Percentiles rank a stretch among this genome's conserved stretches.
These are phyloP conservation scores for Coelopa frigida DNA, from an alignment of 1,140 invertebrate species.

Conservation along the genomic window DNA sequence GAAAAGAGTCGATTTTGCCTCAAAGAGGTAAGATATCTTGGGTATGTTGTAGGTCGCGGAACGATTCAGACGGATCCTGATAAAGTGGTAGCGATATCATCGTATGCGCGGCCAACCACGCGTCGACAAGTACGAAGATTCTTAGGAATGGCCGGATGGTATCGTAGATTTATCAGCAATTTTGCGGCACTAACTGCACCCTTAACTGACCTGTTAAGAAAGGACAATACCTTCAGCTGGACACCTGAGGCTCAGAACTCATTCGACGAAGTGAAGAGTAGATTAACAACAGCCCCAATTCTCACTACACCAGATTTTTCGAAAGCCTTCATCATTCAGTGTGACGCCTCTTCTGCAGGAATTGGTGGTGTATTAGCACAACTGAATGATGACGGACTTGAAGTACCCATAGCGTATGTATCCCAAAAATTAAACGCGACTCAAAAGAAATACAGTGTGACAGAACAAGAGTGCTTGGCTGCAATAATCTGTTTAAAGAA, in stretches of 20 bases:
- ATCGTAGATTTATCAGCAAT: conserved; percentile 32
- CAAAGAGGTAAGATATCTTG: conserved; percentile 20
- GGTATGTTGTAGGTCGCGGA: conserved; percentile 16
- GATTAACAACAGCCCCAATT: conserved; percentile 12
- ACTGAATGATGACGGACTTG: background rate
- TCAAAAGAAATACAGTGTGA: conserved; percentile 21
- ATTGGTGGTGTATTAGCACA: background rate
- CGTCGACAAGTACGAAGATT: conserved; percentile 42
- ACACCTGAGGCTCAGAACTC: background rate
- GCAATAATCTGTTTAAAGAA: conserved; percentile 43
- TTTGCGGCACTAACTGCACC: conserved; percentile 30
- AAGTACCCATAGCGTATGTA: conserved; percentile 15
- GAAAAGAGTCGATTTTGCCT: conserved; percentile 20
- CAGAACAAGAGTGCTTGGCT: conserved; percentile 45
- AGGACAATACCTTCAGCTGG: background rate
- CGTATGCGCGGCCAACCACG: conserved; percentile 5
- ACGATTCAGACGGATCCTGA: conserved; percentile 38
- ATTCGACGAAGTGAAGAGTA: conserved; percentile 17
- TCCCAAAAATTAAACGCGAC: conserved; percentile 13
- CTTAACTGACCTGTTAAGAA: conserved; percentile 14
- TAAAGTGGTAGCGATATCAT: conserved; percentile 19
- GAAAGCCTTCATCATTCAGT: conserved; percentile 6
- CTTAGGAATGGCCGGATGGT: conserved; percentile 44
- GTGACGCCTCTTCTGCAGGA: background rate
- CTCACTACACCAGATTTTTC: conserved; percentile 19